Evolutionary conservation across 2,113 vertebrate species (phyloP).

Genomic region (Baryphthengus martii): DNA sequence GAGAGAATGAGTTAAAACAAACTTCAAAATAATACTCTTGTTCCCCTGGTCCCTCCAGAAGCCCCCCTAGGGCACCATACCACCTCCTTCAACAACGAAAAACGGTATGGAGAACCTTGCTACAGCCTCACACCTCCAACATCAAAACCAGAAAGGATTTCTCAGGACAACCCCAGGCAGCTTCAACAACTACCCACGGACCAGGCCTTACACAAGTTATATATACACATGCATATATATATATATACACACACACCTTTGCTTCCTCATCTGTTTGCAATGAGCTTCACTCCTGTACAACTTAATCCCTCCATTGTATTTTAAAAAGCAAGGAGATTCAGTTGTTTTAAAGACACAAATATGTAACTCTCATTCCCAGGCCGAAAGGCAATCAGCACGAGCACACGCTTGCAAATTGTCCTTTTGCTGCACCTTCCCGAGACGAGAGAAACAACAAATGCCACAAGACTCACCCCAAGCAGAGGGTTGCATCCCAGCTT

Average conservation of each 20-base stretch:
- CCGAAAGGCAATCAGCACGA: rapidly evolving
- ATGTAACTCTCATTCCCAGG: rapidly evolving
- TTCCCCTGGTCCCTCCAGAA: background rate
- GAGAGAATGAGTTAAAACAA: background rate
- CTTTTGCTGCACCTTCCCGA: rapidly evolving
- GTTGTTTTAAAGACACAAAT: rapidly evolving
- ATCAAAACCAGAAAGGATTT: rapidly evolving
- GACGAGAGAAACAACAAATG: rapidly evolving
- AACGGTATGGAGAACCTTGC: background rate
- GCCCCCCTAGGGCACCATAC: rapidly evolving
- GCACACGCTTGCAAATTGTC: rapidly evolving
- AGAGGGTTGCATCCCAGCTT: rapidly evolving
- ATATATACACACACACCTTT: background rate
- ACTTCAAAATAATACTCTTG: background rate
- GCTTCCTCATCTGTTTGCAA: background rate
- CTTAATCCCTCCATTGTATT: too few species aligned
- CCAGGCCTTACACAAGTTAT: rapidly evolving
- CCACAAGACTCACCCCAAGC: background rate
- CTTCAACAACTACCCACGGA: background rate
- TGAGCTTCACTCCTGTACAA: rapidly evolving
- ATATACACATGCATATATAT: too few species aligned
- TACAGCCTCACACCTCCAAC: background rate
- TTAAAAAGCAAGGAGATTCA: background rate
- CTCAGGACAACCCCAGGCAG: rapidly evolving
- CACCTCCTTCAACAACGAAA: background rate